Percentiles rank a stretch among this genome's conserved stretches.
phyloP scores from a whole-genome alignment of 2,888 invertebrate species.

The Synanthedon formicaeformis region DNA sequence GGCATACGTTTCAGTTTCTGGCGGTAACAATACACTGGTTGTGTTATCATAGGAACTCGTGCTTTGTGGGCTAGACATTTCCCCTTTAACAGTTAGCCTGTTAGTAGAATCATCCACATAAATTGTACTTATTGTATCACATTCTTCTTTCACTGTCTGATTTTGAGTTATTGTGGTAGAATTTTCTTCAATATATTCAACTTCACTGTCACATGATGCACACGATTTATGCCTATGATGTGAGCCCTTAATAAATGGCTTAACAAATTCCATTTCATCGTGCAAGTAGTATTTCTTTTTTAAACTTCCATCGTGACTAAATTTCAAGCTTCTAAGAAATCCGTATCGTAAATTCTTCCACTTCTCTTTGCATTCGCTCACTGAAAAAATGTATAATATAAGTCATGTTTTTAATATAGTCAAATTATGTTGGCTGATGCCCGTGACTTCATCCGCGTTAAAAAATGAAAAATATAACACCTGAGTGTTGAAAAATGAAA shows the following conservation, averaged over 20 bases:
- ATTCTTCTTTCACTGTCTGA: conserved; percentile 9
- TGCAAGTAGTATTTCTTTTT: conserved; percentile 32
- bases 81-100: conserved; percentile 3
- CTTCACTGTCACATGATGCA: neutral
- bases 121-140: conserved; percentile 20
- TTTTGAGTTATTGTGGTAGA: neutral
- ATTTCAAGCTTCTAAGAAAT: conserved; percentile 25
- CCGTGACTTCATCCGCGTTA: no score
- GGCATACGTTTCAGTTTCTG: neutral
- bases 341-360: conserved; percentile 36
- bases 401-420: no score
- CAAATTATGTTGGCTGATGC: no score
- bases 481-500: no score
- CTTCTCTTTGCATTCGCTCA: conserved; percentile 31
- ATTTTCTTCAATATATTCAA: neutral
- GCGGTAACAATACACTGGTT: neutral
- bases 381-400: conserved; percentile 17
- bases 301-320: conserved; percentile 20
- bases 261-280: conserved; percentile 29
- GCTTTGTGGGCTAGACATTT: neutral
- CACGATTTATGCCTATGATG: neutral
- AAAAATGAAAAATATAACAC: no score
- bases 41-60: neutral
- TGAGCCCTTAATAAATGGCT: conserved; percentile 22
- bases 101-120: conserved; percentile 7